A percentile compares a stretch with the other conserved stretches of the same genome.
phyloP scores from a whole-genome alignment of 1,140 invertebrate species.

The Trypoxylus dichotomus region DNA sequence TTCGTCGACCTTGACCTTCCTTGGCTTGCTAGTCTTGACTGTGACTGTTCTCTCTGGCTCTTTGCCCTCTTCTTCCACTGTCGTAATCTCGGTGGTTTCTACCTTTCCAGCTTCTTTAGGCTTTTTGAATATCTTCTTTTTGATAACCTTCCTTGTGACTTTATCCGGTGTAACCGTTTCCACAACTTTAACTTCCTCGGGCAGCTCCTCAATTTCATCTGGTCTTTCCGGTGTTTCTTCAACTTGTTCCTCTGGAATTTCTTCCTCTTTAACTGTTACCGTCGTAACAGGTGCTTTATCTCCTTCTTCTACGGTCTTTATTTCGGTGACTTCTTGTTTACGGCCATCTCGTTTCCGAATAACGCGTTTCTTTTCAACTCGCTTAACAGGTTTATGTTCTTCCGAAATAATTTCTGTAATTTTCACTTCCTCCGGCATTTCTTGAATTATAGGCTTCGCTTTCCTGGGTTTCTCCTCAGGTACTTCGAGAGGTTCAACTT shows the following conservation, averaged over 20 bases:
- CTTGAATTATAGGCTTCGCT: conserved; percentile 33
- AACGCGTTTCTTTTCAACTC: conserved; percentile 35
- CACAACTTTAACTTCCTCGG: conserved; percentile 36
- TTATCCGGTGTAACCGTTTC: conserved; percentile 35
- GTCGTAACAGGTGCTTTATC: conserved; percentile 42
- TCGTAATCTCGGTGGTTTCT: conserved; percentile 47
- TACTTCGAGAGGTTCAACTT: conserved; percentile 18
- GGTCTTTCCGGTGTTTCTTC: too few relatives aligned
- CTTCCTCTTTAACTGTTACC: conserved; percentile 44
- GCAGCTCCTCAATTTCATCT: conserved; percentile 1
- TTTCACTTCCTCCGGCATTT: conserved; percentile 35
- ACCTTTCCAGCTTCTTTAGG: conserved; percentile 43
- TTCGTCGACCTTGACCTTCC: conserved; percentile 37
- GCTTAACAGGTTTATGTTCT: conserved; percentile 41
- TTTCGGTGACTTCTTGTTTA: conserved; percentile 44
- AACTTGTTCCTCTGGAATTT: conserved; percentile 34
- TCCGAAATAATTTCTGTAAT: conserved; percentile 37
- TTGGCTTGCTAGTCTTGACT: conserved; percentile 33
- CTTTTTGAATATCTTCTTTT: conserved; percentile 46
- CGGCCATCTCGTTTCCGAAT: conserved; percentile 44
- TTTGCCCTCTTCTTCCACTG: conserved; percentile 47
- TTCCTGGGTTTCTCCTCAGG: conserved; percentile 30
- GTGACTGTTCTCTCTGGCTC: conserved; percentile 46
- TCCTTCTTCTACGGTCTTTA: conserved; percentile 44
- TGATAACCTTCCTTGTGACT: conserved; percentile 45